phyloP scores from a whole-genome alignment of 2,113 vertebrate genomes.

The Mormyrus iriodes region DNA sequence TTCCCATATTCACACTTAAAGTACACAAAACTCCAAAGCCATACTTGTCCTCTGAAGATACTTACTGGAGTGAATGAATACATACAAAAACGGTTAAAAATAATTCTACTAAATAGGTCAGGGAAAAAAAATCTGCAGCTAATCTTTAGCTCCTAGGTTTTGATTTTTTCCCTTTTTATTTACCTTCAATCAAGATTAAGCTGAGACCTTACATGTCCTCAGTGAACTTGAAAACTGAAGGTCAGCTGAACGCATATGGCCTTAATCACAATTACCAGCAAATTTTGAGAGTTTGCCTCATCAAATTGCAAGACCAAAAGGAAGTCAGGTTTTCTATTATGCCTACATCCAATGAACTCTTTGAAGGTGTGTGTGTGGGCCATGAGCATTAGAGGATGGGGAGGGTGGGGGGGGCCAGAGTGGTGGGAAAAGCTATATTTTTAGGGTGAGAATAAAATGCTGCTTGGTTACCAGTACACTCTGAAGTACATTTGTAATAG shows the following conservation, averaged over 20 bases:
- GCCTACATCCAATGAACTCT: background rate
- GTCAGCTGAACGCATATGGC: background rate
- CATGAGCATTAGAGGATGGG: background rate
- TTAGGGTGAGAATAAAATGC: background rate
- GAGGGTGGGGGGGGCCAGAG: background rate
- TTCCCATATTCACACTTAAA: background rate
- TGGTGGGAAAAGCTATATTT: background rate
- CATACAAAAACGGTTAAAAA: background rate
- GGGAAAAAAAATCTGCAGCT: background rate
- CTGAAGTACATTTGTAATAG: background rate
- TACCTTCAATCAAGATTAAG: background rate
- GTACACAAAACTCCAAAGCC: background rate
- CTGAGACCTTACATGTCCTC: background rate
- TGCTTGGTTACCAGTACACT: background rate
- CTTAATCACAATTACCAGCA: background rate
- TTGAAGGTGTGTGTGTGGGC: conserved; percentile 2
- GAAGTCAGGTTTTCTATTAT: conserved; percentile 1
- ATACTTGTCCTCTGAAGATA: background rate
- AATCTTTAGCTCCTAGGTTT: background rate
- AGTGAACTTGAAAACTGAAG: conserved; percentile 9
- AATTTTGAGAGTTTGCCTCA: background rate
- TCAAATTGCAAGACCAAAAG: background rate
- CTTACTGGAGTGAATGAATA: background rate
- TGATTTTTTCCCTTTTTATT: background rate
- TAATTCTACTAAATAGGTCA: background rate